A percentile compares a stretch with the other conserved stretches of the same genome.
phyloP scores from a whole-genome alignment of 1,140 invertebrate genomes.

The Nymphalis io region DNA sequence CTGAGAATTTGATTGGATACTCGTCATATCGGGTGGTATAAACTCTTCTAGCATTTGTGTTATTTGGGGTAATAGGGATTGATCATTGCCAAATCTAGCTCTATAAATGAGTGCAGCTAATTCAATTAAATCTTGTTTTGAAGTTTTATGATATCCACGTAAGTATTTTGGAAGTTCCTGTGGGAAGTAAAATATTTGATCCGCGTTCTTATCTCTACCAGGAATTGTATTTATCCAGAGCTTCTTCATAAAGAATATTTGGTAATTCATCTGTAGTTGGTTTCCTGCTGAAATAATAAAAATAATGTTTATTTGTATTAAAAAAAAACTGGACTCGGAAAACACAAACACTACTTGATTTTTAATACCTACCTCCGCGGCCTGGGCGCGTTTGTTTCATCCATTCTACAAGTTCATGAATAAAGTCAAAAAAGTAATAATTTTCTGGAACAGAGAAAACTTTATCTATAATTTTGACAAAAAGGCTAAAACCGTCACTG shows the following conservation, averaged over 20 bases:
- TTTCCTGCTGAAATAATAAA: slow-evolving; percentile 63
- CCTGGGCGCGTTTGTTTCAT: slow-evolving; percentile 89
- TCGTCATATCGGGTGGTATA: slow-evolving; percentile 90
- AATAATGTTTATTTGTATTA: slow-evolving; percentile 10
- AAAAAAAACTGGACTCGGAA: too few species aligned
- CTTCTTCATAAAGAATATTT: slow-evolving; percentile 98
- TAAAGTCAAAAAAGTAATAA: slow-evolving; percentile 98
- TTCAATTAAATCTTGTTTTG: slow-evolving; percentile 88
- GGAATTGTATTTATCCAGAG: slow-evolving; percentile 95
- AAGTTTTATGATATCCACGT: slow-evolving; percentile 92
- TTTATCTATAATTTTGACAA: slow-evolving; percentile 96
- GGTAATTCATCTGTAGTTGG: slow-evolving; percentile 90
- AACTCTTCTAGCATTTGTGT: slow-evolving; percentile 87
- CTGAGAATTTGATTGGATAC: slow-evolving; percentile 86
- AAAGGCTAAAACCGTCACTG: slow-evolving; percentile 93
- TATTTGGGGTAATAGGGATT: slow-evolving; percentile 83
- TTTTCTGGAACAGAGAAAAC: slow-evolving; percentile 95
- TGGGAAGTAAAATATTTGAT: slow-evolving; percentile 96
- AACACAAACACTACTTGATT: not conserved
- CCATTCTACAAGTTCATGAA: slow-evolving; percentile 93
- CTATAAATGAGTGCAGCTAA: slow-evolving; percentile 91
- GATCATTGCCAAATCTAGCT: slow-evolving; percentile 87
- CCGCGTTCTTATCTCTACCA: slow-evolving; percentile 93
- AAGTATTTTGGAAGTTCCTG: slow-evolving; percentile 97
- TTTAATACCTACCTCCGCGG: slow-evolving; percentile 84